Percentiles rank a stretch among this genome's conserved stretches.
Evolutionary conservation across 2,888 invertebrate species (phyloP).

Genomic region (Icerya purchasi): DNA sequence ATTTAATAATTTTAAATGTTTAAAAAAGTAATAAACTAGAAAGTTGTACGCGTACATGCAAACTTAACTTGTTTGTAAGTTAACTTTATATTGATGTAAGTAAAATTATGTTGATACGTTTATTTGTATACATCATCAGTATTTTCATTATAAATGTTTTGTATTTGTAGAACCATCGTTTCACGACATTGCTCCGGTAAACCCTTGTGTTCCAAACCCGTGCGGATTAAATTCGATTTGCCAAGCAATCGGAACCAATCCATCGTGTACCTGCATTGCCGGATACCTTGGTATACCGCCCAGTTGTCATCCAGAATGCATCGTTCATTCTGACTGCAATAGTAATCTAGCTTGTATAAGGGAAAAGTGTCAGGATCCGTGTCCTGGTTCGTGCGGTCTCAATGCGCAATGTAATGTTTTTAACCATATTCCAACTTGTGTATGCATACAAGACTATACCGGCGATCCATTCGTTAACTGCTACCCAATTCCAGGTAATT

Average conservation of each 20-base stretch:
- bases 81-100: neutral
- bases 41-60: too few relatives aligned
- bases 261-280: conserved; percentile 41
- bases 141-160: neutral
- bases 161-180: conserved; percentile 17
- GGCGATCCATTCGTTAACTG: conserved; percentile 49
- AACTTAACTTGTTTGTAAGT: conserved; percentile 12
- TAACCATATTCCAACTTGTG: conserved; percentile 55
- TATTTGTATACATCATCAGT: neutral
- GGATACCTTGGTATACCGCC: conserved; percentile 39
- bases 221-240: conserved; percentile 50
- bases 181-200: conserved; percentile 24
- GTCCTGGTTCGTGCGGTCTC: conserved; percentile 50
- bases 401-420: conserved; percentile 49
- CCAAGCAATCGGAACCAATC: conserved; percentile 35
- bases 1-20: too few relatives aligned
- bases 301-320: conserved; percentile 52
- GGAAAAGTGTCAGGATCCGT: conserved; percentile 46
- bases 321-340: conserved; percentile 46
- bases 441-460: conserved; percentile 40
- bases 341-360: conserved; percentile 45
- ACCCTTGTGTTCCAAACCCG: conserved; percentile 46
- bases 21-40: too few relatives aligned
- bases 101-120: neutral
- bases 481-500: conserved; percentile 26